Percentiles rank a stretch among this genome's conserved stretches.
Evolutionary conservation across 2,113 vertebrate genomes (phyloP).

Genomic region (Oncorhynchus nerka): DNA sequence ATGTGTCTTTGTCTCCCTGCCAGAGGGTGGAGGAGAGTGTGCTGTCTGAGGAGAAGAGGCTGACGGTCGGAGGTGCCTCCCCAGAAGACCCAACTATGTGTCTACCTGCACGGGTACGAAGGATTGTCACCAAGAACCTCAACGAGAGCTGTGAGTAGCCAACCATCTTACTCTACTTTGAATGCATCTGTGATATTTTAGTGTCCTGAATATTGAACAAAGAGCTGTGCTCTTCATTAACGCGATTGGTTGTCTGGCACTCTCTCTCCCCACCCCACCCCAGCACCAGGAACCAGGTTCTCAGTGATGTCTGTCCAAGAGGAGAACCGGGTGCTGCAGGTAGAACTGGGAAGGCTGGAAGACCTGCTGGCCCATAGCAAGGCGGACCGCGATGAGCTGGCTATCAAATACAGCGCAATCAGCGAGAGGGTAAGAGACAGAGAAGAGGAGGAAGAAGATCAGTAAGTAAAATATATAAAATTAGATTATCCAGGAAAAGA

Average conservation of each 20-base stretch:
- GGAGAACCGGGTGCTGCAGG: constrained; percentile 89
- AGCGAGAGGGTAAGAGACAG: constrained; percentile 83
- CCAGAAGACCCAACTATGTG: constrained; percentile 60
- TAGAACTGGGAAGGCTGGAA: constrained; percentile 87
- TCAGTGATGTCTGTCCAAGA: constrained; percentile 88
- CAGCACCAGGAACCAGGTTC: constrained; percentile 77
- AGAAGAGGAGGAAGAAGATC: no score
- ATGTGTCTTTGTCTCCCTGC: neutral
- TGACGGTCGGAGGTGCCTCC: constrained; percentile 64
- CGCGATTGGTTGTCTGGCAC: neutral
- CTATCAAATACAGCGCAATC: constrained; percentile 90
- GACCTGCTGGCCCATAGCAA: constrained; percentile 91
- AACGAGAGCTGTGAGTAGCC: constrained; percentile 56
- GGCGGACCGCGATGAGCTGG: constrained; percentile 89
- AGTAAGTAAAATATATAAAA: neutral
- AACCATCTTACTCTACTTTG: no score
- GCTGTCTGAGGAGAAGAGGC: constrained; percentile 75
- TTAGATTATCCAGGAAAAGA: neutral
- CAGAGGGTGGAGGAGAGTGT: constrained; percentile 80
- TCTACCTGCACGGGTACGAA: constrained; percentile 74
- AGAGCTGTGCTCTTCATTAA: neutral
- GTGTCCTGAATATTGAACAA: neutral
- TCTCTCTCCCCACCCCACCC: neutral
- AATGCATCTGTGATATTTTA: no score
- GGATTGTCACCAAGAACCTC: constrained; percentile 75